Conservation (phyloP, 2,113 vertebrate genomes). For the Cisticola juncidis region DNA sequence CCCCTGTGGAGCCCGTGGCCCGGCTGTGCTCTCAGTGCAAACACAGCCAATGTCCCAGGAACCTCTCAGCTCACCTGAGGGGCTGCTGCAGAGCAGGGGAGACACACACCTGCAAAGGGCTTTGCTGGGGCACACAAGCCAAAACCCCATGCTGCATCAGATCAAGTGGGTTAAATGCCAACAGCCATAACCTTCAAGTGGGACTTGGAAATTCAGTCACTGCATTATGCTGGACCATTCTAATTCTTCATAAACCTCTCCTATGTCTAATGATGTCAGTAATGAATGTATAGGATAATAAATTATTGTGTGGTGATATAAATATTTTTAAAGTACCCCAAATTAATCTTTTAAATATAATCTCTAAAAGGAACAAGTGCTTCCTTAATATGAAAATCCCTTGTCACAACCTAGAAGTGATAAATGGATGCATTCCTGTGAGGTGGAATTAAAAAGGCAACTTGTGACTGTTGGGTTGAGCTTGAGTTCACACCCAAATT, state of each 20-base stretch:
- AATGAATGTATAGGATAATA: neutral
- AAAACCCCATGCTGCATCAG: neutral
- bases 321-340: neutral
- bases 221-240: neutral
- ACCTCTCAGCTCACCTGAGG: neutral
- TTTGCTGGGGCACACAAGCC: neutral
- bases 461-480: neutral
- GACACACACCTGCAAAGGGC: neutral
- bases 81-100: neutral
- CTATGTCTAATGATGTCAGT: neutral
- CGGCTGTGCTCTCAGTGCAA: neutral
- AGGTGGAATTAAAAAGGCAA: neutral
- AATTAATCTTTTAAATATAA: neutral
- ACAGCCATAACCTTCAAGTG: neutral
- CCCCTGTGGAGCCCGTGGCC: neutral
- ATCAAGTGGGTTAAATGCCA: neutral
- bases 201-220: neutral
- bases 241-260: neutral
- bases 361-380: neutral
- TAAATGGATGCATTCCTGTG: neutral
- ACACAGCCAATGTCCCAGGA: accelerated
- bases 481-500: neutral
- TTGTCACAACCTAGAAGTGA: neutral
- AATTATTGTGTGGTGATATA: neutral
- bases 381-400: neutral